These are phyloP conservation scores for Falco novaeseelandiae DNA, from an alignment of 2,797 vertebrate genomes.

Conservation along the genomic window DNA sequence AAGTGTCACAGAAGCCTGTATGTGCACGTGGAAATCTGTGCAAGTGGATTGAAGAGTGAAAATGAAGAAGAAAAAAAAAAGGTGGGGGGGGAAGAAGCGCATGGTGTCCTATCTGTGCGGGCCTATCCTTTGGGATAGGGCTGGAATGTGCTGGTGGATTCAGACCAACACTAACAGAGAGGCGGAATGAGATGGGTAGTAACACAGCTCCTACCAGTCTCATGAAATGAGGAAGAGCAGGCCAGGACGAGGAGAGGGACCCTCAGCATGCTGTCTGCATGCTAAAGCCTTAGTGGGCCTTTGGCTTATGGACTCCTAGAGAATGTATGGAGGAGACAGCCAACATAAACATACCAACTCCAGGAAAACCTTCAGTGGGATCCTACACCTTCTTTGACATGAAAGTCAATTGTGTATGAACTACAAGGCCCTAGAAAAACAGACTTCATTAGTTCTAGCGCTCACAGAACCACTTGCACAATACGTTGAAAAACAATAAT, in stretches of 20 bases:
- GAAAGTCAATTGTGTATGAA: neutral
- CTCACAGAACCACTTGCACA: neutral
- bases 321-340: neutral
- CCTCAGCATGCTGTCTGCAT: rapidly evolving
- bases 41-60: neutral
- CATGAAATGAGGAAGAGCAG: neutral
- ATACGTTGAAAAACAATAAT: neutral
- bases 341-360: rapidly evolving
- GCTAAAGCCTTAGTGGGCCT: neutral
- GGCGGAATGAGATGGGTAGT: neutral
- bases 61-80: neutral
- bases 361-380: neutral
- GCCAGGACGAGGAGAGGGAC: neutral
- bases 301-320: neutral
- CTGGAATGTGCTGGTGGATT: neutral
- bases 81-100: too few species aligned
- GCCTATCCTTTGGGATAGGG: neutral
- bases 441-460: neutral
- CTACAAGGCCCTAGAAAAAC: neutral
- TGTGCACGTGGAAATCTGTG: neutral
- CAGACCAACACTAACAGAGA: neutral
- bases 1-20: neutral
- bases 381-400: neutral
- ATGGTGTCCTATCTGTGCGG: neutral
- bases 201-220: neutral